Percentiles rank a stretch among this genome's conserved stretches.
Evolutionary conservation across 2,888 invertebrate species (phyloP).

Genomic region (Oligia fasciuncula): DNA sequence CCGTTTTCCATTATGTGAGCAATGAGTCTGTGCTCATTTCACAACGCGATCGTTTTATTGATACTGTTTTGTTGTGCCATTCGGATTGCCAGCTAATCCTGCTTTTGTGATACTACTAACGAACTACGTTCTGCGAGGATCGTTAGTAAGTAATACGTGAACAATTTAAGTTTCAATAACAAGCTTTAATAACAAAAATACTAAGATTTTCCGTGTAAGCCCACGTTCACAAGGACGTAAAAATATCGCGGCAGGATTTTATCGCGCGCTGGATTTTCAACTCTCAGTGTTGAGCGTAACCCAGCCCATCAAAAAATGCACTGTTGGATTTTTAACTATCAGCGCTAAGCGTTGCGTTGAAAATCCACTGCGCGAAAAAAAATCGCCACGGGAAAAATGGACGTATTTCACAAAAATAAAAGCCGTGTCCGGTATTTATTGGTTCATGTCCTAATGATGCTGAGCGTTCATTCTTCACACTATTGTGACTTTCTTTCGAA

Average conservation of each 20-base stretch:
- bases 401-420: background rate
- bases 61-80: slow-evolving; percentile 45
- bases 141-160: slow-evolving; percentile 46
- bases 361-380: background rate
- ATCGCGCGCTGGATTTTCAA: background rate
- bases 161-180: slow-evolving; percentile 23
- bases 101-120: slow-evolving; percentile 57
- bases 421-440: slow-evolving; percentile 39
- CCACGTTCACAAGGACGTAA: background rate
- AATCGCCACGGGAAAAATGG: background rate
- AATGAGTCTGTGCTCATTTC: slow-evolving; percentile 52
- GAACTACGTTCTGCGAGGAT: slow-evolving; percentile 43
- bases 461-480: slow-evolving; percentile 48
- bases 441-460: slow-evolving; percentile 50
- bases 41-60: slow-evolving; percentile 51
- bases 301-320: background rate
- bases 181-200: slow-evolving; percentile 8
- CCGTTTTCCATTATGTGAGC: slow-evolving; percentile 35
- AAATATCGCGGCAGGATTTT: background rate
- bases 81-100: slow-evolving; percentile 52
- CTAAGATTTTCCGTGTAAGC: background rate
- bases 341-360: background rate
- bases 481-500: slow-evolving; percentile 60
- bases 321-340: background rate
- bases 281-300: background rate